Evolutionary conservation across 2,797 vertebrate species (phyloP), one percentile per base, ranked within the genome.

Genomic region (Rallus crepitans): DNA sequence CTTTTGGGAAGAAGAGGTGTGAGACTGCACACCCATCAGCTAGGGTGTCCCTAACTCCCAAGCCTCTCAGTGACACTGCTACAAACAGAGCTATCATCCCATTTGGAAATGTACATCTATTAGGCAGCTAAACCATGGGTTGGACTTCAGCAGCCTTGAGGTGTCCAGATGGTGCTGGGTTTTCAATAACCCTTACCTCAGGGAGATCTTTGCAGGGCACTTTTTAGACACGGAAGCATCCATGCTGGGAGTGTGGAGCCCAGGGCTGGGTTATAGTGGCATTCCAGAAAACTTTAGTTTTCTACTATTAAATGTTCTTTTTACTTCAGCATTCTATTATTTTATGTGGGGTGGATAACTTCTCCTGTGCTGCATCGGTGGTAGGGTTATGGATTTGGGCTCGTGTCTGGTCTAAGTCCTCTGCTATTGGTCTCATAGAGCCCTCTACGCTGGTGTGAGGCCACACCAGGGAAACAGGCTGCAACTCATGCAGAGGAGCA

Each of bases 91-190:
- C 48, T 78, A 71, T 24, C 19, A 10, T 35, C 16, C 11, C 11
- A 4, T 39, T 60, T 72, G 52, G 79, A 89, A 91, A 60, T 3
- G 11, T 3, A 25, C 24, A 66, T 61, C 19, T 23, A 24, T 39
- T 7, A 52, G 68, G 12, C 66, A 3, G 21, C 33, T 69, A 47
- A 82, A 50, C 31, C 25, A 16, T 2, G 1, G 6, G 19, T 2
- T 52, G 40, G 50, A 72, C 15, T 7, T 64, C 68, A 71, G 31
- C 7, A 40, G 6, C 24, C 25, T 47, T 73, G 35, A 53, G 17
- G 19, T 66, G 17, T 45, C 45, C 48, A 35, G 59, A 39, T 12
- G 39, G 16, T 1, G 1, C 0, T 0, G 17, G 12, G 7, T 0
- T 0, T 50, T 76, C 6, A 7, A 24, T 55, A 40, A n/a, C 8